These are phyloP conservation scores for Drosophila monieri DNA, from an alignment of 2,888 invertebrate species.

Conservation along the genomic window DNA sequence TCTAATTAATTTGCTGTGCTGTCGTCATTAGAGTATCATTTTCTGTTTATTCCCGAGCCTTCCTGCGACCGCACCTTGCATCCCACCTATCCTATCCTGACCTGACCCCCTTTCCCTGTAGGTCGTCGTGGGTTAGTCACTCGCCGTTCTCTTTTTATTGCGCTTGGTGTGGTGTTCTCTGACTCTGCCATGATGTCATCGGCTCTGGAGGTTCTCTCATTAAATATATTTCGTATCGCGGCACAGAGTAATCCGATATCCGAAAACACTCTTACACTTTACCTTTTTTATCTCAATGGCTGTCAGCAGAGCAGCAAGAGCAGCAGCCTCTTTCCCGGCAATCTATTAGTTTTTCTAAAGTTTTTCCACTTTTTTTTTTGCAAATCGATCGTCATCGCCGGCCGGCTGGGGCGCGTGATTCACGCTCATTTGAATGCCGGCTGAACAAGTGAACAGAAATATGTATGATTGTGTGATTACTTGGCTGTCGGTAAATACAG, in stretches of 20 bases:
- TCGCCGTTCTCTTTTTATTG: conserved; percentile 24
- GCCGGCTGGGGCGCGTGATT: conserved; percentile 33
- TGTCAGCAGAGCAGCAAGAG: background rate
- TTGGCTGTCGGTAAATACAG: conserved; percentile 7
- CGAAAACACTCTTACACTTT: background rate
- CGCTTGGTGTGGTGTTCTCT: conserved; percentile 19
- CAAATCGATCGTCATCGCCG: conserved; percentile 37
- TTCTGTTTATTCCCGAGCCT: conserved; percentile 25
- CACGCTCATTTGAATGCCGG: conserved; percentile 30
- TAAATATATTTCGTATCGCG: conserved; percentile 32
- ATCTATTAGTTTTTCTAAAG: conserved; percentile 14
- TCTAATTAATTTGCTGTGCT: conserved; percentile 31
- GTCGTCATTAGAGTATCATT: conserved; percentile 23
- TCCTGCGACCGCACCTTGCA: conserved; percentile 45
- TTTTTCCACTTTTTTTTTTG: background rate
- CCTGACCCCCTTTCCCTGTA: background rate
- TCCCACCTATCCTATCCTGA: conserved; percentile 24
- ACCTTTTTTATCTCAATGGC: conserved; percentile 3
- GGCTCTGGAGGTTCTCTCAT: conserved; percentile 16
- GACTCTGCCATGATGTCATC: conserved; percentile 37
- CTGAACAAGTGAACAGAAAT: conserved; percentile 12
- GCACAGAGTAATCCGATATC: conserved; percentile 23
- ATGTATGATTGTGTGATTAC: background rate
- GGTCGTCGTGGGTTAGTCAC: conserved; percentile 15
- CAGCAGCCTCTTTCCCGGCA: conserved; percentile 11